Evolutionary conservation across 2,888 invertebrate genomes (phyloP), one percentile per base, ranked within the genome.

Genomic region (Zygaena filipendulae): DNA sequence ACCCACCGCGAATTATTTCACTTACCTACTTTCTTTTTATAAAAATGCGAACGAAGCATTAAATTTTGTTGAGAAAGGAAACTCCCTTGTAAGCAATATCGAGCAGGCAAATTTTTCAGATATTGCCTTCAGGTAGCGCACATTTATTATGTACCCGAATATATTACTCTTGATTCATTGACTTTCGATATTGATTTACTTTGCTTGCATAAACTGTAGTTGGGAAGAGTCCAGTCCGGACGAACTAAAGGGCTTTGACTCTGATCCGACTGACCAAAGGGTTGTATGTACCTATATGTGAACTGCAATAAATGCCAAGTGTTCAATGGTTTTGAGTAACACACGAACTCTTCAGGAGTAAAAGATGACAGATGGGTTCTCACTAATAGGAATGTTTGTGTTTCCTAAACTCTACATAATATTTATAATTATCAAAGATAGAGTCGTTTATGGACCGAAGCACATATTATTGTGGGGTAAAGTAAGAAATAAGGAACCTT

Each of bases 91-190:
- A 79, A 79, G 79, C 79, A 77, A 79, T 77, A 77, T 77, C 74
- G 77, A 75, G 70, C 63, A 77, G 77, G 79, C 75, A 79, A 79
- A 79, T 77, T 79, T 79, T 79, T 79, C 77, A 79, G 79, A 79
- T 79, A 79, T 79, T 79, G 77, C 77, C 69, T 79, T 74, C 79
- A 79, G 79, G 79, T 79, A 79, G 79, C 68, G 74, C 74, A 77
- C 79, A 79, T 79, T 79, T 79, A 79, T 79, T 79, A 79, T 79
- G 77, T 79, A 79, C 79, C 79, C 79, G 75, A 77, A 79, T 79
- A 79, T 79, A 79, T 79, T 79, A 77, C 75, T 75, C 77, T 67
- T 79, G 79, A 79, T 79, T 79, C 79, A 79, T 77, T 79, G 79
- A 79, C 77, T 77, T 79, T 72, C 59, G 59, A 74, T 79, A 79